Evolutionary conservation across 37 sponge, comb jelly and placozoan genomes (phyloP), one percentile per base, ranked within the genome.

Genomic region (Spongilla lacustris): DNA sequence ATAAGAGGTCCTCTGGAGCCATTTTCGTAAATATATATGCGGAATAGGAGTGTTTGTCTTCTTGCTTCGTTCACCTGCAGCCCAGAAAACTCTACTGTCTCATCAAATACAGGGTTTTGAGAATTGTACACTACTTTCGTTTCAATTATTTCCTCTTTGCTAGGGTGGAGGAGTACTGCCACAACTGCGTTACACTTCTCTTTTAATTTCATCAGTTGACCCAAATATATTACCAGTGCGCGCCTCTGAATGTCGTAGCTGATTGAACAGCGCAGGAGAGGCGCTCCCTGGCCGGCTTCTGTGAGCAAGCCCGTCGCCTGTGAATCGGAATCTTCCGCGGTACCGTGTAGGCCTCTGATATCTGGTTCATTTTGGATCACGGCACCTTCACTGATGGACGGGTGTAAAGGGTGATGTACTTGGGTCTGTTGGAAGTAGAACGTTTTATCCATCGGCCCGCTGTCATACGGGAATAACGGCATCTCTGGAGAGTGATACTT

Each of bases 31-130:
- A 58, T 58, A 69, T 80, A 80, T 17, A 80, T 66, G 9, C 80
- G 67, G 21, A 80, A 80, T 13, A 80, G 31, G 2, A 85, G 71
- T 17, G 78, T 77, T 50, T 85, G 85, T 33, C 78, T 76, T 2
- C 79, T 41, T 21, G 75, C 27, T 34, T 87, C 75, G 77, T 67
- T 46, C 31, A 36, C 71, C 23, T 69, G 74, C 2, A 89, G 86
- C 58, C 82, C 75, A 25, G 83, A 27, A 68, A 94, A 94, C 38
- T 81, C 86, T 78, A 94, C 88, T 29, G 79, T 78, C 76, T 94
- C 91, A 71, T 85, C 76, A 26, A 86, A 87, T 12, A 77, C 26
- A 22, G 89, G 92, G 24, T 88, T 80, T 31, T 67, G 71, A 22
- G 34, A 77, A 68, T 36, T 82, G 36, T 24, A 19, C 3, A 82